These are phyloP conservation scores for Nephrotoma guestfalica DNA, from an alignment of 2,888 invertebrate species.

Conservation along the genomic window DNA sequence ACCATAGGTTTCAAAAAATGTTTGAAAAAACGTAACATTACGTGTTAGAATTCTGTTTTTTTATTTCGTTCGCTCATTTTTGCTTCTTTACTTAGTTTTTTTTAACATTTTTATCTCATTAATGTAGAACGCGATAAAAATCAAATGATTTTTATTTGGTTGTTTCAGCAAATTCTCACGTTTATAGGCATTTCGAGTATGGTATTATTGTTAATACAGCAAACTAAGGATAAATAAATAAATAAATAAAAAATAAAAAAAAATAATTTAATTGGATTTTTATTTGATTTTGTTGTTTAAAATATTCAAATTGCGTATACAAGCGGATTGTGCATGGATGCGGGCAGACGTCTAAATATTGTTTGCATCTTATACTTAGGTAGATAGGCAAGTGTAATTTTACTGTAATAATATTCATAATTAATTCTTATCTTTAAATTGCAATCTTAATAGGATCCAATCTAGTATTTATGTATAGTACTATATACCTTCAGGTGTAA, in stretches of 20 bases:
- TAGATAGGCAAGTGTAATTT: background rate
- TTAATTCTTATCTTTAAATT: background rate
- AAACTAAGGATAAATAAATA: background rate
- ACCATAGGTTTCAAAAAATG: background rate
- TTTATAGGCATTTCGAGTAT: background rate
- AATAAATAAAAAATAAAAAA: background rate
- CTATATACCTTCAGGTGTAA: background rate
- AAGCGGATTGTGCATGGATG: background rate
- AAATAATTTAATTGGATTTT: background rate
- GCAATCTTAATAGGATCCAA: background rate
- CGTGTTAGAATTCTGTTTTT: background rate
- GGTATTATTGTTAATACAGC: background rate
- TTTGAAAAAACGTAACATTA: background rate
- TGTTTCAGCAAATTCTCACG: background rate
- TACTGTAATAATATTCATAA: background rate
- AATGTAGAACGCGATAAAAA: background rate
- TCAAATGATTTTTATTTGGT: background rate
- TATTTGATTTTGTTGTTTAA: background rate
- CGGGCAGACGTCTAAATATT: background rate
- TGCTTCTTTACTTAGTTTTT: background rate
- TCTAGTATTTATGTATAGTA: background rate
- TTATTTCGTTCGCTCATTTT: background rate
- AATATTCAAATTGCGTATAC: background rate
- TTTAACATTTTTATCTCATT: background rate
- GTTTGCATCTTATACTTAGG: background rate